phyloP scores from a whole-genome alignment of 2,113 vertebrate species.

The Diadophis punctatus region DNA sequence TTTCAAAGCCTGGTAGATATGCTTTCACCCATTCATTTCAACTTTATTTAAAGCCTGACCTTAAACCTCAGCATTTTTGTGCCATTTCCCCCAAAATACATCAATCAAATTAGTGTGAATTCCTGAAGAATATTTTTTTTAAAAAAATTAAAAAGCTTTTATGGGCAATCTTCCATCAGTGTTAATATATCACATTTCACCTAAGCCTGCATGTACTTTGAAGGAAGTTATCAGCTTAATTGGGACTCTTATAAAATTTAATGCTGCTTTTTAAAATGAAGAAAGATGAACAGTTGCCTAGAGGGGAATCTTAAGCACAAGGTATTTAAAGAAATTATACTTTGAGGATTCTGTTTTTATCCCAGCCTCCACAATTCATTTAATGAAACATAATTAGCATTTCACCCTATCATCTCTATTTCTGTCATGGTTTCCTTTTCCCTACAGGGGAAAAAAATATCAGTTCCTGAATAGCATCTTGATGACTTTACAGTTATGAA shows the following conservation, averaged over 20 bases:
- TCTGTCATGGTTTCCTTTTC: conserved; percentile 20
- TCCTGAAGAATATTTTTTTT: conserved; percentile 52
- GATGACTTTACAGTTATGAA: conserved; percentile 40
- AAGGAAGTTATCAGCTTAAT: conserved; percentile 65
- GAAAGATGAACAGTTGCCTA: conserved; percentile 67
- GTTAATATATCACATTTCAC: conserved; percentile 52
- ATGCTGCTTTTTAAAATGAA: conserved; percentile 60
- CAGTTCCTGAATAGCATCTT: conserved; percentile 34
- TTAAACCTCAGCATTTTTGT: conserved; percentile 58
- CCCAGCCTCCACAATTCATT: conserved; percentile 64
- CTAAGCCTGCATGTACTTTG: conserved; percentile 62
- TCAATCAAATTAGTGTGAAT: conserved; percentile 45
- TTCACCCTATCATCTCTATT: conserved; percentile 36
- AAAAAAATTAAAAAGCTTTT: conserved; percentile 35
- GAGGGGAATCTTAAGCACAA: conserved; percentile 59
- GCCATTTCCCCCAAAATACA: conserved; percentile 61
- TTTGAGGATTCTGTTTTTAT: conserved; percentile 62
- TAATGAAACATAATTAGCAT: conserved; percentile 69
- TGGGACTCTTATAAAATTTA: conserved; percentile 67
- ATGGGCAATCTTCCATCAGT: conserved; percentile 31
- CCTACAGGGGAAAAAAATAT: conserved; percentile 44
- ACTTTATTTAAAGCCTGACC: conserved; percentile 60
- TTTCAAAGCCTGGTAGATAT: conserved; percentile 47
- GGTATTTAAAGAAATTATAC: conserved; percentile 71
- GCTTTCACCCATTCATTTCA: conserved; percentile 47